phyloP scores from a whole-genome alignment of 2,888 invertebrate genomes.

The Gymnoscelis rufifasciata region DNA sequence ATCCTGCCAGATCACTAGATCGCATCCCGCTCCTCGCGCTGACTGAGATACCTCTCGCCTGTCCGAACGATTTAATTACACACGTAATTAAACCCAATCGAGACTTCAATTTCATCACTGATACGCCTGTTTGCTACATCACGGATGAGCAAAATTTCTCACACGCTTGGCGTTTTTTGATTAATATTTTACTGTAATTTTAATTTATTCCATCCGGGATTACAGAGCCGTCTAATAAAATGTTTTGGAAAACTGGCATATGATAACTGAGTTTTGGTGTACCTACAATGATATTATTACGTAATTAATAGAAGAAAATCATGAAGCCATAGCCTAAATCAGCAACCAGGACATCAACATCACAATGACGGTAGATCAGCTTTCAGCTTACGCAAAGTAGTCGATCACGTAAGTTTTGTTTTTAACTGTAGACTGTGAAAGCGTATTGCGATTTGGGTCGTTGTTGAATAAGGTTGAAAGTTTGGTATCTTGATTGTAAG shows the following conservation, averaged over 20 bases:
- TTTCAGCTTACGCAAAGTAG: no score
- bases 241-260: no score
- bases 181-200: no score
- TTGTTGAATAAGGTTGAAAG: slow-evolving; percentile 29
- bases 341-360: no score
- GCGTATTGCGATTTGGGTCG: slow-evolving; percentile 17
- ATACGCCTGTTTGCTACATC: slow-evolving; percentile 34
- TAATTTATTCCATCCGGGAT: no score
- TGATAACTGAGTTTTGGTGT: no score
- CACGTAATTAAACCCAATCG: slow-evolving; percentile 48
- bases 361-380: slow-evolving; percentile 13
- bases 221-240: no score
- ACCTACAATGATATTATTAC: no score
- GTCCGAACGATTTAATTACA: slow-evolving; percentile 51
- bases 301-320: no score
- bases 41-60: slow-evolving; percentile 27
- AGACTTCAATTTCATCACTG: slow-evolving; percentile 44
- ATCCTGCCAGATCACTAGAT: slow-evolving; percentile 9
- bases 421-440: slow-evolving; percentile 5
- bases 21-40: slow-evolving; percentile 7
- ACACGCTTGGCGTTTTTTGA: not conserved
- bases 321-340: no score
- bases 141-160: slow-evolving; percentile 7
- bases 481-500: slow-evolving; percentile 37
- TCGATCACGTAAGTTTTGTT: slow-evolving; percentile 21